Base-by-base conservation (phyloP, 1,140 invertebrate species). In the Zelostemma sp. region DNA sequence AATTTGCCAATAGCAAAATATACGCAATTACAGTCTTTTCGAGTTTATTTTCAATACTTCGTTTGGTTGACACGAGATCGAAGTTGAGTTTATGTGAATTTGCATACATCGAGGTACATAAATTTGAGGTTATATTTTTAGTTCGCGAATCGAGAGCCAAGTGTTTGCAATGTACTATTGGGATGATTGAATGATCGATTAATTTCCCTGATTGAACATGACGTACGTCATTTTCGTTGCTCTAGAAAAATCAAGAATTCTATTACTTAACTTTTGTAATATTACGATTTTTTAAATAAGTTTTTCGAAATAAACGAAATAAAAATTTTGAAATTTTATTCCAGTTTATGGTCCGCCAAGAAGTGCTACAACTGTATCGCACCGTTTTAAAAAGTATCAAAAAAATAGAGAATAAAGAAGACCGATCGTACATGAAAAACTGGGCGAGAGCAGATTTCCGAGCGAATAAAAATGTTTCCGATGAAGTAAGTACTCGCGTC, bases 351-450 rank as follows among this genome's bases (percentile, higher is more conserved):
- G 80, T 93, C 16, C 87, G 90, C 40, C 88, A 90, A 83, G 89
- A 93, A 82, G 92, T 94, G 1, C 77, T 93, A n/a, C 91, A 91
- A 74, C 78, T 93, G 0, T 95, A 94, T 73, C 84, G 90, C 60
- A 88, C 90, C 33, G 91, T 94, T 54, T 89, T 93, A 58, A 87
- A 88, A 49, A 87, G 90, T 14, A 88, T 92, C 53, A 86, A 85
- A 65, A 79, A 90, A 77, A 88, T 94, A 6, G 88, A 90, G 1
- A 89, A 93, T 79, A 80, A 88, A 71, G 78, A 71, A 1, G 90
- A 90, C 53, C 86, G 87, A 69, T 68, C 80, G 6, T 91, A 93
- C 73, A 80, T 94, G 16, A 88, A 82, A 56, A 82, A 90, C 60
- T 94, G 93, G 93, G 89, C 90, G 0, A 82, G 88, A 65, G 76